A percentile compares a stretch with the other conserved stretches of the same genome.
Evolutionary conservation across 1,140 invertebrate genomes (phyloP).

Genomic region (Manduca sexta): DNA sequence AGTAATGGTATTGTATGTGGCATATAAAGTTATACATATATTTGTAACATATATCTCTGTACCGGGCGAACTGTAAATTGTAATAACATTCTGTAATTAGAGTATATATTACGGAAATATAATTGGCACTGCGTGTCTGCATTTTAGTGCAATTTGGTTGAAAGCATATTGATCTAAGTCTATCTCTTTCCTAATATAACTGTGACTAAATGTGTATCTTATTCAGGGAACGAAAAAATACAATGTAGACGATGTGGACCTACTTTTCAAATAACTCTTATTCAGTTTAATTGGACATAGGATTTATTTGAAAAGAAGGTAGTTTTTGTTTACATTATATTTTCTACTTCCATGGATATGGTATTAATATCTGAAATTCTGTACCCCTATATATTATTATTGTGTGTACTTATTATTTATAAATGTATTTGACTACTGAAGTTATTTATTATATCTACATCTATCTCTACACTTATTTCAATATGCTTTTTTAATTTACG

Average conservation of each 20-base stretch:
- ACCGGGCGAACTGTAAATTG: slow-evolving; percentile 43
- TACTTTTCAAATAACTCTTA: too few species aligned
- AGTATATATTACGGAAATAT: slow-evolving; percentile 36
- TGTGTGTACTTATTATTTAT: slow-evolving; percentile 12
- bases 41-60: slow-evolving; percentile 66
- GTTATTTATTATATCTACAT: slow-evolving; percentile 5
- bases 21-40: slow-evolving; percentile 57
- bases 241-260: too few species aligned
- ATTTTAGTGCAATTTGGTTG: slow-evolving; percentile 72
- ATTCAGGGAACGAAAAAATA: too few species aligned
- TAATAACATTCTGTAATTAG: slow-evolving; percentile 38
- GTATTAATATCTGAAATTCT: too few species aligned
- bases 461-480: slow-evolving; percentile 46
- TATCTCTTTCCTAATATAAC: slow-evolving; percentile 11
- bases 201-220: too few species aligned
- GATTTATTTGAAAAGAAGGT: too few species aligned
- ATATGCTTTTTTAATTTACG: slow-evolving; percentile 62
- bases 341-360: too few species aligned
- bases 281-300: too few species aligned
- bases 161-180: slow-evolving; percentile 68
- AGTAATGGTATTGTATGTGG: slow-evolving; percentile 68
- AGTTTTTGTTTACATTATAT: too few species aligned
- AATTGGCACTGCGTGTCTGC: slow-evolving; percentile 72
- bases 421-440: slow-evolving; percentile 5
- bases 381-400: slow-evolving; percentile 1